Percentiles rank a stretch among this genome's conserved stretches.
Conservation (phyloP, 2,113 vertebrate genomes). For the Leucoraja erinaceus region DNA sequence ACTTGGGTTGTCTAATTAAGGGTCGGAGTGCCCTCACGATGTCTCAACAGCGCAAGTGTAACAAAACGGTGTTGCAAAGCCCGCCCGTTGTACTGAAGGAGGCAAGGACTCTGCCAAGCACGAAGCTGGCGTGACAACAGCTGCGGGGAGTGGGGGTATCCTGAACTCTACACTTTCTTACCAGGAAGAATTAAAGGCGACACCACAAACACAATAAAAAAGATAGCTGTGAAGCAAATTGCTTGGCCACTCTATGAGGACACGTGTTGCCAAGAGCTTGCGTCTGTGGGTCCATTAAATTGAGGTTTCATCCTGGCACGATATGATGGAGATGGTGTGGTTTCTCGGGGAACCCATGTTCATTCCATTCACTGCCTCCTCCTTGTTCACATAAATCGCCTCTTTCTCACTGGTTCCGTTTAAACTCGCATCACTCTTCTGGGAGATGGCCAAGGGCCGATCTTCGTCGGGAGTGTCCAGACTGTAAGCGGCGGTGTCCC, state of each 20-base stretch:
- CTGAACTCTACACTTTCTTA: neutral
- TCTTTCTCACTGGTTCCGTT: conserved; percentile 19
- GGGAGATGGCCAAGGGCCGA: neutral
- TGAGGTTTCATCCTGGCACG: conserved; percentile 25
- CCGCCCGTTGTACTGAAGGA: neutral
- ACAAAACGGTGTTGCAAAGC: neutral
- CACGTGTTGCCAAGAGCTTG: neutral
- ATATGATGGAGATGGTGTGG: conserved; percentile 31
- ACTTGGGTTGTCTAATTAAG: neutral
- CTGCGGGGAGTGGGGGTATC: neutral
- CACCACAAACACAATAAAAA: neutral
- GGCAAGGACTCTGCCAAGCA: neutral
- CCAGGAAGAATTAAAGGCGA: conserved; percentile 7
- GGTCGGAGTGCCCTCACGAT: neutral
- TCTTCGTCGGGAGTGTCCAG: neutral
- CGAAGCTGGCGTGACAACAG: neutral
- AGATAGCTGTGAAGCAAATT: neutral
- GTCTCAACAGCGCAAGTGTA: neutral
- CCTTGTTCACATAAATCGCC: neutral
- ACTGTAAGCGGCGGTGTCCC: neutral
- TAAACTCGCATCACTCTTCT: neutral
- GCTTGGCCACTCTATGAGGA: neutral
- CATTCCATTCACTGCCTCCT: neutral
- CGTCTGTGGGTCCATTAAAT: neutral
- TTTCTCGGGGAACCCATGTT: neutral